These are phyloP conservation scores for Arvicanthis niloticus DNA, from an alignment of 2,113 vertebrate species.

Conservation along the genomic window DNA sequence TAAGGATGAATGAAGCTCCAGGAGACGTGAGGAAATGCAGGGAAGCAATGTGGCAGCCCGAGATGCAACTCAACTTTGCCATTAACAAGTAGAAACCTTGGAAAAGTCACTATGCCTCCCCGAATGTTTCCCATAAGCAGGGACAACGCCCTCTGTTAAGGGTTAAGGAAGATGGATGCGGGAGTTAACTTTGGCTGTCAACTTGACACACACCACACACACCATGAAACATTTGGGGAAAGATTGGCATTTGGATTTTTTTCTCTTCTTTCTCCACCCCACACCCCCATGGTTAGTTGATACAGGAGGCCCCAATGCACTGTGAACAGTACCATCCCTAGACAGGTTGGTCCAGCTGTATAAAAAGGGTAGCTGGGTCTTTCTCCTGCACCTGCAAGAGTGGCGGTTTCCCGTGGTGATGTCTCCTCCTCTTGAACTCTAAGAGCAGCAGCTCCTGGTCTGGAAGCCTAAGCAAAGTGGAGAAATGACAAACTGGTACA, in stretches of 20 bases:
- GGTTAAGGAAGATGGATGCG: not conserved
- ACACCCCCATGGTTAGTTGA: no score
- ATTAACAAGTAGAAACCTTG: not conserved
- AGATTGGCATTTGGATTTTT: not conserved
- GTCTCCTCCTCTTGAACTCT: rapidly evolving
- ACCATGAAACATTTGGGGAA: not conserved
- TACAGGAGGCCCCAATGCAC: not conserved
- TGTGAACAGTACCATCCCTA: not conserved
- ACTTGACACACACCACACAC: not conserved
- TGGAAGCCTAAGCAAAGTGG: not conserved
- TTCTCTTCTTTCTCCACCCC: not conserved
- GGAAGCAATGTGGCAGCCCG: not conserved
- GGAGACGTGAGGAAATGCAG: not conserved
- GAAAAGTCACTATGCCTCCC: not conserved
- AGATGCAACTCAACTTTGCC: not conserved
- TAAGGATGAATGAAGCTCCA: conserved; percentile 1
- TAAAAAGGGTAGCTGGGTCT: not conserved
- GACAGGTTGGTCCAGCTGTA: not conserved
- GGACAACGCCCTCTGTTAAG: not conserved
- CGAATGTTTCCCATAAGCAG: not conserved
- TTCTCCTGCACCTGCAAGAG: not conserved
- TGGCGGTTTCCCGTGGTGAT: rapidly evolving
- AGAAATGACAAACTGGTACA: conserved; percentile 96
- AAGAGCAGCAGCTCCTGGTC: rapidly evolving
- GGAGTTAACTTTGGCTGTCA: not conserved